Evolutionary conservation across 2,113 vertebrate species (phyloP).

Genomic region (Limanda limanda): DNA sequence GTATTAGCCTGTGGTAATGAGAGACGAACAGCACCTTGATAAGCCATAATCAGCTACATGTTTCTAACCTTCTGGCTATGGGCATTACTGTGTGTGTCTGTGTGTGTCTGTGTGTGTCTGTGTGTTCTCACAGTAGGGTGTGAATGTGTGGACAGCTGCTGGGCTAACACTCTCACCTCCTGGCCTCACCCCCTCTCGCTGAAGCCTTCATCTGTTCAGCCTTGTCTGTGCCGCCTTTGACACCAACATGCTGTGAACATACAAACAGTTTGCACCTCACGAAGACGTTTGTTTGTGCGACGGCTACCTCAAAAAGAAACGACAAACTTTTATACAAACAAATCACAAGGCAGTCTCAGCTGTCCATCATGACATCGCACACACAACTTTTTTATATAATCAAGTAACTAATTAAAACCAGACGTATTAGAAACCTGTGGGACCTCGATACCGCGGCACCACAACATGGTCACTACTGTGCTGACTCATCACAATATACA

Average conservation of each 20-base stretch:
- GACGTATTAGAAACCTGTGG: too few relatives aligned
- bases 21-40: conserved; percentile 35
- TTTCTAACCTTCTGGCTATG: conserved; percentile 19
- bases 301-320: too few relatives aligned
- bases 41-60: conserved; percentile 16
- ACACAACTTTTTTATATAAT: too few relatives aligned
- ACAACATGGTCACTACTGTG: too few relatives aligned
- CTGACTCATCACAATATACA: too few relatives aligned
- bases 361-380: too few relatives aligned
- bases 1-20: conserved; percentile 35
- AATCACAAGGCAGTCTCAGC: too few relatives aligned
- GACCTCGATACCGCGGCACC: too few relatives aligned
- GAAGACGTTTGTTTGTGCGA: background rate
- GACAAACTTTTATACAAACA: too few relatives aligned
- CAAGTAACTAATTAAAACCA: too few relatives aligned
- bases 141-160: conserved; percentile 72
- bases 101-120: conserved; percentile 16
- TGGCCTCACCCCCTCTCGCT: conserved; percentile 17
- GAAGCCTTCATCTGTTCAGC: conserved; percentile 24
- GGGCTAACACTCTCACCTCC: conserved; percentile 26
- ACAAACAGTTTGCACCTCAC: conserved; percentile 14
- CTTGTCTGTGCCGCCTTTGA: background rate
- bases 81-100: background rate
- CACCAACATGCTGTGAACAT: conserved; percentile 11
- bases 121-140: conserved; percentile 43